A percentile compares a stretch with the other conserved stretches of the same genome.
phyloP scores from a whole-genome alignment of 2,888 invertebrate genomes.

The Resseliella maxima region DNA sequence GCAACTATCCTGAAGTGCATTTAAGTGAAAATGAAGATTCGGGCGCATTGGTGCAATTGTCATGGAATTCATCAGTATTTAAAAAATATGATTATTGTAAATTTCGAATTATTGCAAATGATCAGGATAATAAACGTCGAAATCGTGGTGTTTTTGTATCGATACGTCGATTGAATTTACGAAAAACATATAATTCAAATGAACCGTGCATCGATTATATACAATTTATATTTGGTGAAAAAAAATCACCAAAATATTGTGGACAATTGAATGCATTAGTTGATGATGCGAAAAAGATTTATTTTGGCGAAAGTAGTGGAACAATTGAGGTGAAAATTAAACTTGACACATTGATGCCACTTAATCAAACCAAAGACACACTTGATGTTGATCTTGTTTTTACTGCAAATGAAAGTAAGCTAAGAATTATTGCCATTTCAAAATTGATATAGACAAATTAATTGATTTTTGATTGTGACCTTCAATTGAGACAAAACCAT shows the following conservation, averaged over 20 bases:
- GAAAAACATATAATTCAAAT: constrained; percentile 56
- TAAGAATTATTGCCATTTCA: no score
- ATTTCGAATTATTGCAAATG: constrained; percentile 63
- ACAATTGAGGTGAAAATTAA: constrained; percentile 19
- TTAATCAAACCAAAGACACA: constrained; percentile 61
- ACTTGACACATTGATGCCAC: constrained; percentile 18
- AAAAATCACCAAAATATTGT: constrained; percentile 61
- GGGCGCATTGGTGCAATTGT: constrained; percentile 64
- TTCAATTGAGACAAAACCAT: no score
- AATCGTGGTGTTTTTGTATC: constrained; percentile 49
- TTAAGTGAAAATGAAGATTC: constrained; percentile 64
- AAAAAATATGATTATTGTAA: constrained; percentile 64
- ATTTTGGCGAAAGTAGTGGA: constrained; percentile 53
- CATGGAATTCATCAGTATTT: constrained; percentile 64
- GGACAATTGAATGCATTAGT: constrained; percentile 54
- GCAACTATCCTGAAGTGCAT: constrained; percentile 61
- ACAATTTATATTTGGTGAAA: constrained; percentile 64
- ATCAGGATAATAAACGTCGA: not conserved
- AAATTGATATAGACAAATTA: no score
- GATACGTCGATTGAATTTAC: constrained; percentile 42
- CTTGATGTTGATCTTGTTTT: constrained; percentile 65
- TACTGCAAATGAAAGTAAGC: constrained; percentile 61
- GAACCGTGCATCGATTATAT: constrained; percentile 65
- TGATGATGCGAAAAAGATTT: constrained; percentile 38
- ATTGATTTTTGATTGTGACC: no score